Evolutionary conservation across 2,888 invertebrate genomes (phyloP).

Genomic region (Xestobium rufovillosum): DNA sequence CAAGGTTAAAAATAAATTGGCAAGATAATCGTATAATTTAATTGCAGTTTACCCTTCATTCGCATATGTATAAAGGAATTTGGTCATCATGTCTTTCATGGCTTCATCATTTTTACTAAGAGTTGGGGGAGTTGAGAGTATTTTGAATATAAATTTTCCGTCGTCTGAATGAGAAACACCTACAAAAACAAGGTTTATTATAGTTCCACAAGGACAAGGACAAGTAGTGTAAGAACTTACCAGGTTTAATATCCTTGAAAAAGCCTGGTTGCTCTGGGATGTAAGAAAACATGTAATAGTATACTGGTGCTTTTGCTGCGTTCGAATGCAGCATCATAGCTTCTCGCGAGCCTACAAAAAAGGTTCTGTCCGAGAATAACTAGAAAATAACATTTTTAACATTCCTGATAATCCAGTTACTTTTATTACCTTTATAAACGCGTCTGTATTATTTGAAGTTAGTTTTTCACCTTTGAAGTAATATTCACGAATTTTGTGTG

Average conservation of each 20-base stretch:
- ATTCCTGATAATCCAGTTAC: neutral
- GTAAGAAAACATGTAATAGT: slow-evolving; percentile 27
- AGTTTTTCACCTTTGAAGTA: slow-evolving; percentile 30
- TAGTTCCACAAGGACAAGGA: too few relatives aligned
- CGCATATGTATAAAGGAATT: slow-evolving; percentile 27
- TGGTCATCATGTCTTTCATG: slow-evolving; percentile 28
- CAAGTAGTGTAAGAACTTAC: too few relatives aligned
- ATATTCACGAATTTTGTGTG: slow-evolving; percentile 27
- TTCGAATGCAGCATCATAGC: slow-evolving; percentile 28
- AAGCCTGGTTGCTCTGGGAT: slow-evolving; percentile 20
- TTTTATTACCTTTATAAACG: slow-evolving; percentile 29
- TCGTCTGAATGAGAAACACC: slow-evolving; percentile 30
- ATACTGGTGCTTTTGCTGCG: slow-evolving; percentile 27
- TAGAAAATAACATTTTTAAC: slow-evolving; percentile 29
- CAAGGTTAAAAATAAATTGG: too few relatives aligned
- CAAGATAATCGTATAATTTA: too few relatives aligned
- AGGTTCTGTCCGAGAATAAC: slow-evolving; percentile 56
- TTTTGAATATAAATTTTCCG: slow-evolving; percentile 23
- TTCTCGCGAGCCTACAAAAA: slow-evolving; percentile 37
- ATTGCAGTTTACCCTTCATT: slow-evolving; percentile 28
- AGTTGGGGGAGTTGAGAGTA: slow-evolving; percentile 18
- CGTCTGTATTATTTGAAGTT: slow-evolving; percentile 23
- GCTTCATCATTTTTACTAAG: slow-evolving; percentile 23
- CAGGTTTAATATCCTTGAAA: slow-evolving; percentile 17
- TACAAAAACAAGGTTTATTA: slow-evolving; percentile 16